Evolutionary conservation across 2,113 vertebrate species (phyloP), one percentile per base, ranked within the genome.

Genomic region (Carollia perspicillata): DNA sequence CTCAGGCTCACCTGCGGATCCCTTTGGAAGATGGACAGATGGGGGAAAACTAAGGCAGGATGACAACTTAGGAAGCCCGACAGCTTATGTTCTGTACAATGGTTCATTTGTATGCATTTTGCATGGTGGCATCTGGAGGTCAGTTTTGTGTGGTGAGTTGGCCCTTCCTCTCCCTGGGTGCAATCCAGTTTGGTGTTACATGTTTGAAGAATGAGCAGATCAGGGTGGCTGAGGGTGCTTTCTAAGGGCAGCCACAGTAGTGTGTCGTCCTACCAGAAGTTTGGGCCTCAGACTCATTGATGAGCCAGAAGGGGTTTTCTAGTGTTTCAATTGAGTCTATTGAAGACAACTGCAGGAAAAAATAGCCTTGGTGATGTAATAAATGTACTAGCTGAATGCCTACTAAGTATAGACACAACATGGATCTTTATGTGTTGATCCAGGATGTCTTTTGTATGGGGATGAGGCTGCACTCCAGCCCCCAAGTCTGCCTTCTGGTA

Each of bases 331-430:
- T 89, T 35, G 95, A 96, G 79, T 42, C 95, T 71, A 96, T 95
- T 97, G 96, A 96, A 94, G 65, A 95, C 33, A 80, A 90, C 28
- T 40, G 47, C 35, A 40, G 89, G 78, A 65, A 83, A 93, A 95
- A 94, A 92, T 89, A 96, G 92, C 74, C 84, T 44, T 74, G 63
- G 79, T 97, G 95, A 97, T 92, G 75, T 95, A 86, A 96, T 91
- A 55, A 63, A 69, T 68, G 47, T 37, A 88, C 72, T 16, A 44
- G 8, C 40, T 47, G 1, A 79, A 65, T 91, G 91, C 53, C 47
- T 68, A 69, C 95, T 94, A 96, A 97, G 79, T 94, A 96, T 94
- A 95, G 86, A 40, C 11, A 86, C 68, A 89, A 71, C 33, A 0
- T 51, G 35, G 72, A 68, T 14, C 66, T 84, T 93, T 91, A 78